These are phyloP conservation scores for Dynastes maya DNA, from an alignment of 2,888 invertebrate genomes.

Conservation along the genomic window DNA sequence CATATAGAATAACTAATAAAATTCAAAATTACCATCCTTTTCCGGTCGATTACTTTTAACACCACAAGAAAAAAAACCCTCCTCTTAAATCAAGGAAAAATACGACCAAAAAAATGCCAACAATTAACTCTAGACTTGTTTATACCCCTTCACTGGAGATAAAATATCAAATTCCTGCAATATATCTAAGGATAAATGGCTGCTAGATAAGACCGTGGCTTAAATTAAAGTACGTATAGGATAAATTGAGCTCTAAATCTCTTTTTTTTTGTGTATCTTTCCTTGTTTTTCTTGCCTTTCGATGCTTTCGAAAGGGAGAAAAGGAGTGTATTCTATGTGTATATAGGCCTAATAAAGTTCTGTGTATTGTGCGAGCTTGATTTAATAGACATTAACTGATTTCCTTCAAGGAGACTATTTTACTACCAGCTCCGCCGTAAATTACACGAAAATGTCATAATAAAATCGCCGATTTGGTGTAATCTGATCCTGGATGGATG, in stretches of 20 bases:
- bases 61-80: neutral
- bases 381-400: slow-evolving; percentile 24
- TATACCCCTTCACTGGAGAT: slow-evolving; percentile 24
- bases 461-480: slow-evolving; percentile 13
- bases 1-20: no score
- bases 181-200: slow-evolving; percentile 5
- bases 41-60: no score
- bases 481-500: neutral
- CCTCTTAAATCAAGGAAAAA: slow-evolving; percentile 18
- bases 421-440: neutral
- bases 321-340: neutral
- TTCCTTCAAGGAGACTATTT: neutral
- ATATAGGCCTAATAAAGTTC: neutral
- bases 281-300: neutral
- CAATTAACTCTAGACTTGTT: slow-evolving; percentile 33
- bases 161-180: slow-evolving; percentile 30
- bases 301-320: neutral
- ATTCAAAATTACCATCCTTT: no score
- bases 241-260: slow-evolving; percentile 14
- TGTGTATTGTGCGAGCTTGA: slow-evolving; percentile 14
- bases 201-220: neutral
- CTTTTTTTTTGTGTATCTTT: neutral
- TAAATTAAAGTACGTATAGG: neutral
- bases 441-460: neutral
- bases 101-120: slow-evolving; percentile 18